Evolutionary conservation across 2,888 invertebrate genomes (phyloP), one percentile per base, ranked within the genome.

Genomic region (Leucophenga maculata): DNA sequence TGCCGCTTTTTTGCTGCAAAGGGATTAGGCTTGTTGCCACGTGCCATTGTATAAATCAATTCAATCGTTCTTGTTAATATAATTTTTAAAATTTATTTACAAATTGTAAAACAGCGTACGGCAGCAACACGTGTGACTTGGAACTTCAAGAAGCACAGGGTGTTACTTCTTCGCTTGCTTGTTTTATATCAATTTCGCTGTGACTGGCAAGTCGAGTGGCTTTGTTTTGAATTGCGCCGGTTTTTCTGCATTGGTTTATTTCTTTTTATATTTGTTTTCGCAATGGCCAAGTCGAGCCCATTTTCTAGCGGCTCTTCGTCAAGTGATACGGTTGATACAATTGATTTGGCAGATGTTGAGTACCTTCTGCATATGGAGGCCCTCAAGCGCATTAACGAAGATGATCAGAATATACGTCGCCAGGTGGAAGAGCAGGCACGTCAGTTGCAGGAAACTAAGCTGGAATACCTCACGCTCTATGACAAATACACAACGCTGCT

Each of bases 1-100:
- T 91, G 91, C 6, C 92, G 89, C 78, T 92, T 92, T 50, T 90
- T 89, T 57, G 92, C 91, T 39, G 92, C 92, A 80, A 92, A 92
- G 71, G 90, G 91, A 86, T 92, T 92, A 26, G 82, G 82, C 76
- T 88, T 88, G 69, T 84, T 85, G 65, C 80, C 80, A 55, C 85
- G 84, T 9, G 77, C 85, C 86, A 86, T 85, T 59, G 11, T 32
- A 20, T 26, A 4, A 4, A 3, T 26, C 4, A 26, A 3, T 26
- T 26, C 2, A n/a, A 44, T 46, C 9, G 44, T 3, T 31, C 65
- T 67, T 59, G 54, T 46, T 64, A 52, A 14, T 22, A 46, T 65
- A 44, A 2, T 26, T 48, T 55, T 32, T 54, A 26, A 6, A 11
- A 59, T 66, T 65, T 26, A 14, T 11, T 8, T 39, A 39, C 39